Evolutionary conservation across 2,113 vertebrate genomes (phyloP).

Genomic region (Junco hyemalis): DNA sequence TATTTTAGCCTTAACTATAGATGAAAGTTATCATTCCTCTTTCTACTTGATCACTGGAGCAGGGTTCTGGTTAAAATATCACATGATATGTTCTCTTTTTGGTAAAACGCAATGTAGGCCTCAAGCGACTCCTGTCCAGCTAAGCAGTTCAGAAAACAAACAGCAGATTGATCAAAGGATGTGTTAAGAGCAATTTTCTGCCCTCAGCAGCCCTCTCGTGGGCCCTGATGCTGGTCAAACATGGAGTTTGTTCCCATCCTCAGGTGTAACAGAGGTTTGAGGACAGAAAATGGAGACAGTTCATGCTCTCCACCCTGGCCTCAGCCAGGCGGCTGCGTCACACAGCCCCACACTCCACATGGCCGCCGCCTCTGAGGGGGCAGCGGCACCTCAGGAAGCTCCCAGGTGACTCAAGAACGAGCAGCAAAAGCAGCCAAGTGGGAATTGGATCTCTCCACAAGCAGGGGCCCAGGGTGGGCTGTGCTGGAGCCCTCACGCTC

Average conservation of each 20-base stretch:
- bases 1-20: slow-evolving; percentile 3
- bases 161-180: background rate
- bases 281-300: background rate
- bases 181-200: background rate
- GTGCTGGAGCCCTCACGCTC: too few relatives aligned
- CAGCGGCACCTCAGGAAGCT: background rate
- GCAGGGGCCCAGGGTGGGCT: fast-evolving
- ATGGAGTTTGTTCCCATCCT: background rate
- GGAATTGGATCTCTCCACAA: fast-evolving
- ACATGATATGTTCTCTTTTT: background rate
- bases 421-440: background rate
- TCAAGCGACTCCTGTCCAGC: background rate
- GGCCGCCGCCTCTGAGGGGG: fast-evolving
- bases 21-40: slow-evolving; percentile 17
- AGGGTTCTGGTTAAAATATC: background rate
- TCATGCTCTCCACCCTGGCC: fast-evolving
- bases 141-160: background rate
- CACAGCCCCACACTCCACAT: fast-evolving
- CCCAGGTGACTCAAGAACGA: fast-evolving
- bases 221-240: fast-evolving
- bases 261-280: background rate
- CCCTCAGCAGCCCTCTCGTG: background rate
- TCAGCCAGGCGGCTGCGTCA: fast-evolving
- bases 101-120: background rate
- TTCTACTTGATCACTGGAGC: background rate